Evolutionary conservation across 2,888 invertebrate genomes (phyloP), one percentile per base, ranked within the genome.

Genomic region (Platycheirus rosarum): DNA sequence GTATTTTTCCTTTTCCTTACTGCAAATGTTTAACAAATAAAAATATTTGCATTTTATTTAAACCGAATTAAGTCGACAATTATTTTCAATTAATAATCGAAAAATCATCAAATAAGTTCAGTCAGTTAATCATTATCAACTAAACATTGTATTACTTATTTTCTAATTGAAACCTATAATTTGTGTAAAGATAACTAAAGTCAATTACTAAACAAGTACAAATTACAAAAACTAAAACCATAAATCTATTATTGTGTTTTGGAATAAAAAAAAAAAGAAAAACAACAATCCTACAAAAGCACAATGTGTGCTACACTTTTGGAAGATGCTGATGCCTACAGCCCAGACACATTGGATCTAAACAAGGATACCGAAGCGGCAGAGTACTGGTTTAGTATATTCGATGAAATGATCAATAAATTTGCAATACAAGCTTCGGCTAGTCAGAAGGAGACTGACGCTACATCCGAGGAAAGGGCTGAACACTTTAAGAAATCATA

Each of bases 311-410:
- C 96, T 88, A 95, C 95, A 6, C 91, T 98, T 85, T 91, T 98
- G 78, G 92, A 93, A 85, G 94, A 97, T 90, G 94, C 95, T 65
- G 92, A 93, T 85, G 93, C 93, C 87, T 98, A 98, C 91, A 93
- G 93, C 89, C 97, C 98, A 0, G 98, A 99, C 90, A 97, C 97
- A 29, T 94, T 97, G 85, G 97, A 98, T 91, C 92, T 99, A 73
- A 93, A 95, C 78, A 93, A 93, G 86, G 97, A 98, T 89, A 92
- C 93, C 85, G 95, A 96, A 88, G 98, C 98, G 11, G 93, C 96
- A 89, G 93, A 92, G 85, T 98, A 98, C 91, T 99, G 98, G 98
- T 92, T 98, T 51, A 93, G 94, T 84, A 97, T 97, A 89, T 96
- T 98, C 88, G 95, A 96, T 89, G 95, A 94, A 85, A 94, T 97